phyloP scores from a whole-genome alignment of 2,113 vertebrate genomes.

The Tachycineta bicolor region DNA sequence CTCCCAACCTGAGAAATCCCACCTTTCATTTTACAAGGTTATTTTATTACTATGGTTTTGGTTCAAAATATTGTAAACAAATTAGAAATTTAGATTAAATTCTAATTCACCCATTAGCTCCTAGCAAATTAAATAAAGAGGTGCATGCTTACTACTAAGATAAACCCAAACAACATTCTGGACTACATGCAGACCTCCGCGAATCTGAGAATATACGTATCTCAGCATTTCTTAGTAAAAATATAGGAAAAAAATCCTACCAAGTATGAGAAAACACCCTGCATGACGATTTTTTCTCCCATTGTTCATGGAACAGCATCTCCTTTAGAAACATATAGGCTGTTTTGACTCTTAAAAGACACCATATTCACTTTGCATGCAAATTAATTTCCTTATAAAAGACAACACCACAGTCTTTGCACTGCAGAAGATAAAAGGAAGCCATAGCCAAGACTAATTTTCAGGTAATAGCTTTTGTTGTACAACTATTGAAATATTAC shows the following conservation, averaged over 20 bases:
- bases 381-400: background rate
- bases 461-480: background rate
- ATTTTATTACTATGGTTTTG: background rate
- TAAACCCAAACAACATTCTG: background rate
- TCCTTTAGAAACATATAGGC: background rate
- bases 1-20: background rate
- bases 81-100: background rate
- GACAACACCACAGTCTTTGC: background rate
- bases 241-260: background rate
- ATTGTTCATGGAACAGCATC: background rate
- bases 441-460: background rate
- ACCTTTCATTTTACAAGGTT: constrained; percentile 2
- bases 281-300: background rate
- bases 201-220: background rate
- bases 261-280: background rate
- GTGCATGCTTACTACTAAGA: background rate
- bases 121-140: background rate
- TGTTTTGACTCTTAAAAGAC: background rate
- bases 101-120: background rate
- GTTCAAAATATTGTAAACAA: background rate
- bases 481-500: background rate
- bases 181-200: background rate
- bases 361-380: background rate
- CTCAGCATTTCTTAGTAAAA: background rate
- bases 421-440: background rate